These are phyloP conservation scores for Macrotrachela quadricornifera DNA, from an alignment of 1,140 invertebrate species.

Conservation along the genomic window DNA sequence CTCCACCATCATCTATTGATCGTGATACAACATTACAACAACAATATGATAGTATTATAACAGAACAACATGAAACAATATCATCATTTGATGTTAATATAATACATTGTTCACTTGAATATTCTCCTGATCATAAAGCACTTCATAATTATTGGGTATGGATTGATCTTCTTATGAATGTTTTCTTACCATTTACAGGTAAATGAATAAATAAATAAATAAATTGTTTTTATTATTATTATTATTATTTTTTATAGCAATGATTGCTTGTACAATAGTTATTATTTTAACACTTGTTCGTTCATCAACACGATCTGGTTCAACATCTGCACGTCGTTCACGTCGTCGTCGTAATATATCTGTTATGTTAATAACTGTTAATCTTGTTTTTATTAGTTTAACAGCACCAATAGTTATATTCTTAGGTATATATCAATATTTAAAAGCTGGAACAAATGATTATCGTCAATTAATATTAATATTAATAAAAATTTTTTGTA, in stretches of 20 bases:
- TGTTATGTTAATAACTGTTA: constrained; percentile 1
- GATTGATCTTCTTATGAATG: constrained; percentile 1
- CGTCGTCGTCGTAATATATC: constrained; percentile 1
- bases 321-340: neutral
- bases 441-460: neutral
- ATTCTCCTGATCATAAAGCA: neutral
- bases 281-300: neutral
- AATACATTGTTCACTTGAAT: constrained; percentile 2
- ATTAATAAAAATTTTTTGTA: constrained; percentile 7
- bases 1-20: too few relatives aligned
- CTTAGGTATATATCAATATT: neutral
- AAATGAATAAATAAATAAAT: too few relatives aligned
- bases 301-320: neutral
- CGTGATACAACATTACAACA: neutral
- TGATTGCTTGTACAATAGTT: too few relatives aligned
- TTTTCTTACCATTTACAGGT: constrained; percentile 2
- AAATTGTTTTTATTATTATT: too few relatives aligned
- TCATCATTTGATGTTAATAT: neutral
- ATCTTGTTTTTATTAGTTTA: constrained; percentile 8
- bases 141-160: neutral
- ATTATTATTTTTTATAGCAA: too few relatives aligned
- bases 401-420: constrained; percentile 6
- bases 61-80: too few relatives aligned
- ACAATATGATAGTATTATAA: too few relatives aligned
- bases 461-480: neutral